Evolutionary conservation across 2,113 vertebrate genomes (phyloP).

Genomic region (Nibea albiflora): DNA sequence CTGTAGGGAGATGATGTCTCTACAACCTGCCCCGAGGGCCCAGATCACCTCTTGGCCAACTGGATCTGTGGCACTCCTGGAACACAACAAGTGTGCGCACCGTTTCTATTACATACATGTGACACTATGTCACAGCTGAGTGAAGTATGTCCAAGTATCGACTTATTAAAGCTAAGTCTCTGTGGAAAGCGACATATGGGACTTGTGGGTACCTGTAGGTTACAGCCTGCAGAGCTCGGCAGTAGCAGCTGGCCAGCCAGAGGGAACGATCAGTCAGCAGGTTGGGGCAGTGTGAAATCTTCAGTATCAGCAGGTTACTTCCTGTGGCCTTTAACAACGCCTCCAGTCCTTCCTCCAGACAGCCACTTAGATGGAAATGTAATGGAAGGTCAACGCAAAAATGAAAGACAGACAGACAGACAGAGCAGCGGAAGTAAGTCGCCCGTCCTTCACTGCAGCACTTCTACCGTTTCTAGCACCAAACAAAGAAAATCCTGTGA

Average conservation of each 20-base stretch:
- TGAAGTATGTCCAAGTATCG: neutral
- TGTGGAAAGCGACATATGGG: neutral
- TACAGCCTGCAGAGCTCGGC: conserved; percentile 95
- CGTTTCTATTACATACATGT: neutral
- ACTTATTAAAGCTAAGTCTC: neutral
- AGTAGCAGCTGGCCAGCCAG: conserved; percentile 99
- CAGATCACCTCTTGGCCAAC: conserved; percentile 99
- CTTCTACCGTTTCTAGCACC: conserved; percentile 14
- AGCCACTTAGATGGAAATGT: conserved; percentile 86
- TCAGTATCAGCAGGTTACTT: conserved; percentile 95
- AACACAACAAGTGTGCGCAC: conserved; percentile 26
- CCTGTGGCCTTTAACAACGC: conserved; percentile 95
- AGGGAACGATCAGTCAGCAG: conserved; percentile 97
- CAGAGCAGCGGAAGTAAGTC: conserved; percentile 21
- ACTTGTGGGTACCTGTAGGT: conserved; percentile 89
- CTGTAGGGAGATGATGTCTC: conserved; percentile 99
- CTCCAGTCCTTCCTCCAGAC: conserved; percentile 96
- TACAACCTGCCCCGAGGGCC: conserved; percentile 97
- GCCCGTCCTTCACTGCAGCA: conserved; percentile 26
- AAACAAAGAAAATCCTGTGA: neutral
- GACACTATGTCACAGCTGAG: neutral
- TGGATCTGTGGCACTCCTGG: conserved; percentile 95
- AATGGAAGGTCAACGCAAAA: conserved; percentile 32
- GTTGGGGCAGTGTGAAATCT: conserved; percentile 98
- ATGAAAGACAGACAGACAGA: conserved; percentile 27